Evolutionary conservation across 2,113 vertebrate genomes (phyloP).

Genomic region (Clupea harengus): DNA sequence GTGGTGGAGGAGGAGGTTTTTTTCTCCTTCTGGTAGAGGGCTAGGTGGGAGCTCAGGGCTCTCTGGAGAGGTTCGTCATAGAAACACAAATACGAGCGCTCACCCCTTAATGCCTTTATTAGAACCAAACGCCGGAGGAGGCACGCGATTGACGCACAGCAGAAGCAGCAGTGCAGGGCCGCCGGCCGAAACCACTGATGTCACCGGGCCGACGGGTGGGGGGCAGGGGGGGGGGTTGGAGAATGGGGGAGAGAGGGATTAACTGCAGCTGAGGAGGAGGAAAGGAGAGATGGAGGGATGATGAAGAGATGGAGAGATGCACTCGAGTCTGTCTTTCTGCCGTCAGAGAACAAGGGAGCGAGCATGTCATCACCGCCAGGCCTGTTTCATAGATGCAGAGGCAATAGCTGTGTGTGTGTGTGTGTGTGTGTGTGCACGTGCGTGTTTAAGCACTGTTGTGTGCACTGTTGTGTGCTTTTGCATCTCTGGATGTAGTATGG

Average conservation of each 20-base stretch:
- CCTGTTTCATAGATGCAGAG: conserved; percentile 22
- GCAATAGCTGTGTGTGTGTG: neutral
- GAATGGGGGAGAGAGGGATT: neutral
- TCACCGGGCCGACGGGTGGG: conserved; percentile 8
- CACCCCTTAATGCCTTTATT: conserved; percentile 43
- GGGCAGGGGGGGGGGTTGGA: neutral
- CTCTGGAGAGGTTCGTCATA: conserved; percentile 32
- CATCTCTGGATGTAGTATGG: neutral
- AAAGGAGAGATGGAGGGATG: conserved; percentile 27
- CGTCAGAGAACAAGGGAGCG: conserved; percentile 19
- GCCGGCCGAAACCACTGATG: neutral
- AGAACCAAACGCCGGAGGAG: conserved; percentile 45
- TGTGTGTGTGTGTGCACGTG: conserved; percentile 18
- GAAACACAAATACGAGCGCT: conserved; percentile 34
- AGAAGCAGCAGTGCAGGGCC: conserved; percentile 3
- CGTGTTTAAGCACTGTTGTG: conserved; percentile 35
- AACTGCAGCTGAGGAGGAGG: conserved; percentile 60
- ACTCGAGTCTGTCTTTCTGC: conserved; percentile 34
- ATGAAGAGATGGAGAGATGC: conserved; percentile 21
- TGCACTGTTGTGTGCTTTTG: conserved; percentile 6
- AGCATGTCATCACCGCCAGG: conserved; percentile 31
- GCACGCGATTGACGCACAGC: conserved; percentile 55
- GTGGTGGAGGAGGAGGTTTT: neutral
- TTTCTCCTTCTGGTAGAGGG: neutral
- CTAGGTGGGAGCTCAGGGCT: neutral